These are phyloP conservation scores for Hydrotaea diabolus DNA, from an alignment of 2,888 invertebrate genomes.

Conservation along the genomic window DNA sequence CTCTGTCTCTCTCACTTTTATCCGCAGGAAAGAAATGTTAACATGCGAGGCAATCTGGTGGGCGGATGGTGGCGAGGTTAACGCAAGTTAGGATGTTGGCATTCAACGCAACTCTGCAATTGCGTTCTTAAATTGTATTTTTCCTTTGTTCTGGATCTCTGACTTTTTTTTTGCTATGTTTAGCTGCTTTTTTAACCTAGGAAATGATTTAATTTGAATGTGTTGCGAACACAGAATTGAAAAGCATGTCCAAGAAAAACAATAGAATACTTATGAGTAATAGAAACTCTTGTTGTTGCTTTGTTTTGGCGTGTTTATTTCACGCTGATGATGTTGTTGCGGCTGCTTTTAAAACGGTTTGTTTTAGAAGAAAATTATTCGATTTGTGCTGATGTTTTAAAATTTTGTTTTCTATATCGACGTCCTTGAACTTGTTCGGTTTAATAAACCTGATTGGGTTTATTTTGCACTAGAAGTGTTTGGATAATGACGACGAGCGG, in stretches of 20 bases:
- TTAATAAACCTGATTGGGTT: not conserved
- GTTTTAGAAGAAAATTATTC: not conserved
- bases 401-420: not conserved
- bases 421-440: slow-evolving; percentile 32
- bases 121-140: slow-evolving; percentile 39
- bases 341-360: not conserved
- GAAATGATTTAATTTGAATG: not conserved
- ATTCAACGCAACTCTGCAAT: slow-evolving; percentile 19
- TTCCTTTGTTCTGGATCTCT: slow-evolving; percentile 22
- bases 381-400: not conserved
- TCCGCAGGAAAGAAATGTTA: slow-evolving; percentile 6
- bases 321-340: not conserved
- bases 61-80: slow-evolving; percentile 5
- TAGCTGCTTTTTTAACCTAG: not conserved
- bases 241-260: not conserved
- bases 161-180: not conserved
- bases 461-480: not conserved
- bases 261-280: not conserved
- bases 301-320: not conserved
- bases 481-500: not conserved
- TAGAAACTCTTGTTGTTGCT: not conserved
- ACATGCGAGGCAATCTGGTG: not conserved
- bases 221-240: not conserved
- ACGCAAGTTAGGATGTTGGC: not conserved
- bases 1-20: no score